Evolutionary conservation across 2,797 vertebrate species (phyloP).

Genomic region (Diplodus puntazzo): DNA sequence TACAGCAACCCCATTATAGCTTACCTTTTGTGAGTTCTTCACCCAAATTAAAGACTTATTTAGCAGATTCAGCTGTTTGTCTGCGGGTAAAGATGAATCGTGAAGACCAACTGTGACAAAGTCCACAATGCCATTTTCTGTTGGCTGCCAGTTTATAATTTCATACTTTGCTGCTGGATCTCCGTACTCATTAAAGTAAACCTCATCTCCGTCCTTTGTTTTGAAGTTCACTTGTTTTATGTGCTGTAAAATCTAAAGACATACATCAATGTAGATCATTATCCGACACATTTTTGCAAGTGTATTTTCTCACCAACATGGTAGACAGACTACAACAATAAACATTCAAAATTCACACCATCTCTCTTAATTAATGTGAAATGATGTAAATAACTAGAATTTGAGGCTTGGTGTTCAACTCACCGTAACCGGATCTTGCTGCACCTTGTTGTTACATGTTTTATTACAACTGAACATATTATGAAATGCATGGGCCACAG

Average conservation of each 20-base stretch:
- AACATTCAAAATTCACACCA: neutral
- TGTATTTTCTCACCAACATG: neutral
- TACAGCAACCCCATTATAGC: neutral
- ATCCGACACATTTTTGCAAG: neutral
- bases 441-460: neutral
- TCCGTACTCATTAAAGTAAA: constrained; percentile 81
- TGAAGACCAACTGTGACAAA: constrained; percentile 79
- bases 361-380: no score
- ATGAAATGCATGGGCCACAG: constrained; percentile 50
- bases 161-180: constrained; percentile 83
- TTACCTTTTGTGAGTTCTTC: constrained; percentile 64
- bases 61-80: constrained; percentile 66
- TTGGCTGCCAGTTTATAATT: constrained; percentile 82
- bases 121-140: constrained; percentile 48
- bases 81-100: constrained; percentile 70
- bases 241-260: constrained; percentile 75
- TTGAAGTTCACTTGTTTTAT: constrained; percentile 69
- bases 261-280: neutral
- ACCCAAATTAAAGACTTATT: constrained; percentile 73
- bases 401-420: neutral
- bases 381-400: neutral
- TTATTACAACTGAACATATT: neutral
- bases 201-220: constrained; percentile 81
- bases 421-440: neutral
- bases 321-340: neutral